Percentiles rank a stretch among this genome's conserved stretches.
Conservation (phyloP, 1,140 invertebrate genomes). For the Bicyclus anynana region DNA sequence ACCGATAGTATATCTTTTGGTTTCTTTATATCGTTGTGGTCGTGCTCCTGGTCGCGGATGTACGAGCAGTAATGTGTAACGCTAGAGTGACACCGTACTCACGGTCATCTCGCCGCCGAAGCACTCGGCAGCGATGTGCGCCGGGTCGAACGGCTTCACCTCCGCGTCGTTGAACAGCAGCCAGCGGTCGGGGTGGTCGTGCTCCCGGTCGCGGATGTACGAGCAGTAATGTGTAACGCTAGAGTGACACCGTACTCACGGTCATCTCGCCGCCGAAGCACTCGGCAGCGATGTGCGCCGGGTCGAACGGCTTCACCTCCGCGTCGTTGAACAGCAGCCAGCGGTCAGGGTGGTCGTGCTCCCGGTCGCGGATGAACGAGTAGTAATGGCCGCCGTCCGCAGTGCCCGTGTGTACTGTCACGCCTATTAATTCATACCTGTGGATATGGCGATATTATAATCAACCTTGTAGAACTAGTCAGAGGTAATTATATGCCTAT, state of each 20-base stretch:
- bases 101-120: slow-evolving; percentile 98
- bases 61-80: slow-evolving; percentile 99
- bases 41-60: slow-evolving; percentile 88
- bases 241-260: slow-evolving; percentile 54
- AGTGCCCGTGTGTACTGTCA: slow-evolving; percentile 97
- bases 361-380: slow-evolving; percentile 94
- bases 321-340: slow-evolving; percentile 98
- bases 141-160: slow-evolving; percentile 96
- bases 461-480: no score
- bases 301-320: slow-evolving; percentile 97
- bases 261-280: slow-evolving; percentile 99
- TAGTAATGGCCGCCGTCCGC: slow-evolving; percentile 98
- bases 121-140: slow-evolving; percentile 95
- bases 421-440: slow-evolving; percentile 95
- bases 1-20: background rate
- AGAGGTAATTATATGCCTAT: no score
- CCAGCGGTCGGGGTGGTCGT: slow-evolving; percentile 88
- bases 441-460: no score
- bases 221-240: slow-evolving; percentile 91
- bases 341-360: slow-evolving; percentile 84
- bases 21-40: no score
- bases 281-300: slow-evolving; percentile 94
- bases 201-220: slow-evolving; percentile 92
- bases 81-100: no score
- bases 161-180: slow-evolving; percentile 97